Conservation (phyloP, 2,113 vertebrate species). For the Channa maculata region DNA sequence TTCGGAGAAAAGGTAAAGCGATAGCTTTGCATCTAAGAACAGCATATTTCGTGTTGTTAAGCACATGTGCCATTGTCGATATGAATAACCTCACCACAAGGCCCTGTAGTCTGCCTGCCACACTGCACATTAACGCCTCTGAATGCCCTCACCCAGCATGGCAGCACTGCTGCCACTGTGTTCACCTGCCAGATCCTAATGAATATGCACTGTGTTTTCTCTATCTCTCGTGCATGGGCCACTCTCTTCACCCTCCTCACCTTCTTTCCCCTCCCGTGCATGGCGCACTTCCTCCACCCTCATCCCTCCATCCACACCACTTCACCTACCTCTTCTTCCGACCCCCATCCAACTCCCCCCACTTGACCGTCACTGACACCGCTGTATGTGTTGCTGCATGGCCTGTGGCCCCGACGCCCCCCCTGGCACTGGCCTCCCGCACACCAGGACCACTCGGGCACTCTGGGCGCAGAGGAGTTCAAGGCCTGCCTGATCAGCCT, state of each 20-base stretch:
- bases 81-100: slow-evolving; percentile 59
- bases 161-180: slow-evolving; percentile 72
- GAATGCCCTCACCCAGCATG: slow-evolving; percentile 73
- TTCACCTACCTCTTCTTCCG: slow-evolving; percentile 65
- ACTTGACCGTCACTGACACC: slow-evolving; percentile 77
- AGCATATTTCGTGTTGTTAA: slow-evolving; percentile 20
- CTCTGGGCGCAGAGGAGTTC: slow-evolving; percentile 98
- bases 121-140: slow-evolving; percentile 79
- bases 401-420: slow-evolving; percentile 77
- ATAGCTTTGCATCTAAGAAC: not conserved
- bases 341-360: slow-evolving; percentile 29
- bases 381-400: slow-evolving; percentile 88
- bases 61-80: slow-evolving; percentile 53
- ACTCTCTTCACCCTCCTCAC: slow-evolving; percentile 51
- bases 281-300: slow-evolving; percentile 71
- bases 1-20: slow-evolving; percentile 10
- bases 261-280: slow-evolving; percentile 60
- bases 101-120: slow-evolving; percentile 68
- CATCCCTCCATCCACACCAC: slow-evolving; percentile 74
- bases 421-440: slow-evolving; percentile 70
- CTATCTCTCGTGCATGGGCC: slow-evolving; percentile 86
- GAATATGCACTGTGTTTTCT: slow-evolving; percentile 81
- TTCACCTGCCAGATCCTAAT: slow-evolving; percentile 80
- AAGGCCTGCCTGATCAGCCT: slow-evolving; percentile 99
- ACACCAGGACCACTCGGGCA: slow-evolving; percentile 98